Evolutionary conservation across 2,113 vertebrate genomes (phyloP).

Genomic region (Microcebus jonahi): DNA sequence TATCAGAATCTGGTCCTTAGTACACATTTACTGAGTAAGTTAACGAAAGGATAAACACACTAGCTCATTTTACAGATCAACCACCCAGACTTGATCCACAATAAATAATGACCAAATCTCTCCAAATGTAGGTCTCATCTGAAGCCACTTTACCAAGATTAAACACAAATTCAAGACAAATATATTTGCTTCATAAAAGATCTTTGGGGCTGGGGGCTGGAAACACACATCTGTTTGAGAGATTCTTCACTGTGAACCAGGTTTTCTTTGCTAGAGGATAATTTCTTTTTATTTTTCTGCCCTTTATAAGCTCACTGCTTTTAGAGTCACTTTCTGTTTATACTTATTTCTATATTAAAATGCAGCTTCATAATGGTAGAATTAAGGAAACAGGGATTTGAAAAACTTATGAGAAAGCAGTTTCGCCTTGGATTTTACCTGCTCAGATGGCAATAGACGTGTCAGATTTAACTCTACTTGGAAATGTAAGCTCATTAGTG

Average conservation of each 20-base stretch:
- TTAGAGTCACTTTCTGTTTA: background rate
- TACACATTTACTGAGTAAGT: background rate
- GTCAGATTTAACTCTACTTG: background rate
- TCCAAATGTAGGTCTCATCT: background rate
- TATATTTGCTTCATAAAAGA: background rate
- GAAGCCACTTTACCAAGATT: background rate
- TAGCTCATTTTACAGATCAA: background rate
- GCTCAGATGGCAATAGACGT: background rate
- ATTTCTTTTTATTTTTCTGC: background rate
- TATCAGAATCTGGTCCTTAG: background rate
- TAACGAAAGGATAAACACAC: background rate
- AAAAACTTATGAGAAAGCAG: background rate
- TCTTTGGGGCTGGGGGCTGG: background rate
- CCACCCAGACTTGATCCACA: background rate
- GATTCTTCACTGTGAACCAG: background rate
- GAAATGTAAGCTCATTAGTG: slow-evolving; percentile 16
- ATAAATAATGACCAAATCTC: background rate
- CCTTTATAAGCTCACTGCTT: background rate
- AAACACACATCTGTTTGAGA: background rate
- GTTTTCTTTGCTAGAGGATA: background rate
- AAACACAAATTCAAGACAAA: background rate
- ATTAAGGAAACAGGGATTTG: slow-evolving; percentile 28
- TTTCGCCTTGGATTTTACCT: slow-evolving; percentile 11
- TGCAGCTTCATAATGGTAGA: background rate
- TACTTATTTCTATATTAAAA: background rate